These are phyloP conservation scores for Oligia fasciuncula DNA, from an alignment of 2,888 invertebrate genomes.

Conservation along the genomic window DNA sequence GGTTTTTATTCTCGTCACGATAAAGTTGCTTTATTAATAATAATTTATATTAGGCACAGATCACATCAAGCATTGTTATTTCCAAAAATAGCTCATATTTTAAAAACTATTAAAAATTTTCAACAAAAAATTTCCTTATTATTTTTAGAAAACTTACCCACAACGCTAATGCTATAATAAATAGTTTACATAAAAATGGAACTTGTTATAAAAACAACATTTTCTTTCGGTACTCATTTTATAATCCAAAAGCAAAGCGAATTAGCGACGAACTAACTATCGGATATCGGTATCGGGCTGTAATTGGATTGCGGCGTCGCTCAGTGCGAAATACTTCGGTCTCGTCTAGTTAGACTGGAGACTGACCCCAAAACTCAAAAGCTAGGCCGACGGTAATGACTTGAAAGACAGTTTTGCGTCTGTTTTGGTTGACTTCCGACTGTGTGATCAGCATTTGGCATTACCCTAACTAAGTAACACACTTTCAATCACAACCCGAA, in stretches of 20 bases:
- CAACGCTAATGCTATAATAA: not conserved
- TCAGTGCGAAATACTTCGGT: constrained; percentile 29
- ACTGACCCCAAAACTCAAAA: constrained; percentile 15
- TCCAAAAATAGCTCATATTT: not conserved
- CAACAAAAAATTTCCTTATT: not conserved
- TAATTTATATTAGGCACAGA: too few species aligned
- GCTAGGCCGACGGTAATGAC: not conserved
- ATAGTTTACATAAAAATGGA: not conserved
- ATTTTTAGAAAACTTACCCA: not conserved
- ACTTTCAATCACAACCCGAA: too few species aligned
- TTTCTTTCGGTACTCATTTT: constrained; percentile 6
- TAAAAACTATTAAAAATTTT: not conserved
- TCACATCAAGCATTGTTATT: not conserved
- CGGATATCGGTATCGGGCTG: constrained; percentile 15
- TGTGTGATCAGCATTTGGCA: not conserved
- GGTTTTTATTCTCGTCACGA: too few species aligned
- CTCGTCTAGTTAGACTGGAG: constrained; percentile 13
- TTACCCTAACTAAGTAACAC: too few species aligned
- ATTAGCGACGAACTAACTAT: constrained; percentile 38
- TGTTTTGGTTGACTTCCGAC: not conserved
- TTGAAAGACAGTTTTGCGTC: not conserved
- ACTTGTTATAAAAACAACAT: not conserved
- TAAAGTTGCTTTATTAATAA: too few species aligned
- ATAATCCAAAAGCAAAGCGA: constrained; percentile 36
- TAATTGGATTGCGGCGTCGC: constrained; percentile 29